Evolutionary conservation across 2,113 vertebrate genomes (phyloP).

Genomic region (Brachypodius melanocephalos): DNA sequence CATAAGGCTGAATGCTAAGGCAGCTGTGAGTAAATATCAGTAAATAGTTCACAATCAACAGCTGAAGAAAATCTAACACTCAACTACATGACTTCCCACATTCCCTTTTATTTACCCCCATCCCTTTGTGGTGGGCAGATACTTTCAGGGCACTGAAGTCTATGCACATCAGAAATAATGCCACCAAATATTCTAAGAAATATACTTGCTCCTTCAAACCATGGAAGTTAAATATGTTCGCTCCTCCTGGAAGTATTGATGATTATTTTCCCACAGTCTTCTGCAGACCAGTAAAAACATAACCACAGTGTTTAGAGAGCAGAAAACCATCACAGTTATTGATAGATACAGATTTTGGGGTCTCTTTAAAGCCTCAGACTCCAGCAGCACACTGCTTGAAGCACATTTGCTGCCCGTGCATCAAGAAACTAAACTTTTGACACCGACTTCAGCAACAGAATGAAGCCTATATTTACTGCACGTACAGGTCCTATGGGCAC

Average conservation of each 20-base stretch:
- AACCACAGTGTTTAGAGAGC: background rate
- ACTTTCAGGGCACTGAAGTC: background rate
- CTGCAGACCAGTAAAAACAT: background rate
- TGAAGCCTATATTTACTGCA: background rate
- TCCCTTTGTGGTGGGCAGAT: background rate
- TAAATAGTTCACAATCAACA: background rate
- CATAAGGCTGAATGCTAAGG: background rate
- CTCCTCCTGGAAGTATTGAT: background rate
- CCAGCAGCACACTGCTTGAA: background rate
- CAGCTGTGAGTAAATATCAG: background rate
- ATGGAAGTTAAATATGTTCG: background rate
- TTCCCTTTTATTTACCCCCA: background rate
- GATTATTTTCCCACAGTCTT: background rate
- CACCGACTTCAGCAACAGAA: background rate
- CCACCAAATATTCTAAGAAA: background rate
- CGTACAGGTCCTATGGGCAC: fast-evolving
- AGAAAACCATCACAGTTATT: fast-evolving
- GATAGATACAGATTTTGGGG: fast-evolving
- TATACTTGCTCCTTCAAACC: background rate
- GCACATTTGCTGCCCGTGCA: background rate
- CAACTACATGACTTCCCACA: background rate
- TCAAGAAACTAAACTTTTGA: background rate
- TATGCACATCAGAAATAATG: fast-evolving
- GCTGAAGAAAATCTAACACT: background rate
- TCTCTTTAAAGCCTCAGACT: background rate